Percentiles rank a stretch among this genome's conserved stretches.
These are phyloP conservation scores for Lates calcarifer DNA, from an alignment of 2,113 vertebrate genomes.

Conservation along the genomic window DNA sequence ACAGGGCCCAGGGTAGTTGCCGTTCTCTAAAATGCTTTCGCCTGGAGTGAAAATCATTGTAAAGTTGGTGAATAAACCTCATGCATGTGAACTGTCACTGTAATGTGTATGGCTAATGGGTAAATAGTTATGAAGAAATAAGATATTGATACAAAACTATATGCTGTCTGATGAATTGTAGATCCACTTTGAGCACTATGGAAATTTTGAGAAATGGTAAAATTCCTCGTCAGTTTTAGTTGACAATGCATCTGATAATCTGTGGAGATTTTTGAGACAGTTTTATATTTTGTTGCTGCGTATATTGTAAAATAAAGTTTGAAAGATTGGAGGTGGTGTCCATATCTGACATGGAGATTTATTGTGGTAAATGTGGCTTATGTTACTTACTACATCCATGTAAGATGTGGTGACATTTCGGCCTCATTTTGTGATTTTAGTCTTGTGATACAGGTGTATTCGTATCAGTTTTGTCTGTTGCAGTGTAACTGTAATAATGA, in stretches of 20 bases:
- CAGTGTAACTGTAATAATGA: constrained; percentile 47
- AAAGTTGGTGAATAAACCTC: constrained; percentile 17
- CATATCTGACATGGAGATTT: background rate
- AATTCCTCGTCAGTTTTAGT: background rate
- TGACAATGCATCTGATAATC: background rate
- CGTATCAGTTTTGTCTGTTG: background rate
- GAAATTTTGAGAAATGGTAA: background rate
- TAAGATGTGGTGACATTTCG: background rate
- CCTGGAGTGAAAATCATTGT: constrained; percentile 28
- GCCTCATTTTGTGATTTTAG: constrained; percentile 16
- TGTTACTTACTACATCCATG: background rate
- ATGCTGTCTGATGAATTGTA: background rate
- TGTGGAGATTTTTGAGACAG: too few relatives aligned
- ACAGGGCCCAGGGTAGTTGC: constrained; percentile 61
- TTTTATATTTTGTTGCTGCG: too few relatives aligned
- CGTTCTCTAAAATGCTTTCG: constrained; percentile 54
- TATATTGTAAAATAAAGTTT: background rate
- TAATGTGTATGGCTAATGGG: background rate
- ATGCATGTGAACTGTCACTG: background rate
- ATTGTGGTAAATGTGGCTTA: background rate
- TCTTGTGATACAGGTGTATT: constrained; percentile 11
- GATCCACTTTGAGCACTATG: background rate
- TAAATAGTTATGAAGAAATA: background rate
- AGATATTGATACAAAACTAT: background rate
- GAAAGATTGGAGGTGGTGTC: background rate